Conservation (phyloP, 2,113 vertebrate species). For the Electrona antarctica region DNA sequence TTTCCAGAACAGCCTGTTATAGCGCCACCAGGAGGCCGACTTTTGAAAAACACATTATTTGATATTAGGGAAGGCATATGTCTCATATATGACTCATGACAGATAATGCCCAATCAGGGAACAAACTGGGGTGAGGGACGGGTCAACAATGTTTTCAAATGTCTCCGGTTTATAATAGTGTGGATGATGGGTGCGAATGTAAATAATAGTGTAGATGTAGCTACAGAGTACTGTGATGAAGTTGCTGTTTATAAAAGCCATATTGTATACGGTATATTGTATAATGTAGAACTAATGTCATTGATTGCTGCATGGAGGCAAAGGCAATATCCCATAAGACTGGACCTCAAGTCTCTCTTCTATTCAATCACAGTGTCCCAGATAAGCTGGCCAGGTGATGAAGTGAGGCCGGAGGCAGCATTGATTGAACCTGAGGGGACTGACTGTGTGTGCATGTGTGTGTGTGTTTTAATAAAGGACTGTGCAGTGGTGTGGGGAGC, state of each 20-base stretch:
- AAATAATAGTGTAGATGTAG: too few relatives aligned
- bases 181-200: too few relatives aligned
- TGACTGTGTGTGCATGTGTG: background rate
- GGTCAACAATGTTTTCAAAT: too few relatives aligned
- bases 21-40: too few relatives aligned
- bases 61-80: too few relatives aligned
- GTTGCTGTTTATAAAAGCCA: background rate
- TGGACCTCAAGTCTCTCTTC: background rate
- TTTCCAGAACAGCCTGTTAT: too few relatives aligned
- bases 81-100: too few relatives aligned
- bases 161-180: too few relatives aligned
- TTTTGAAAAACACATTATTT: too few relatives aligned
- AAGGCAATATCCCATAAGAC: background rate
- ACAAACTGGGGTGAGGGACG: too few relatives aligned
- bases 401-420: conserved; percentile 3
- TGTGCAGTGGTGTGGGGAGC: background rate
- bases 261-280: background rate
- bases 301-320: background rate
- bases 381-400: conserved; percentile 3
- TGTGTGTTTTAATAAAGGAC: conserved; percentile 13
- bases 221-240: too few relatives aligned
- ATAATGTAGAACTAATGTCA: background rate
- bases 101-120: too few relatives aligned
- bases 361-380: background rate
- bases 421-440: conserved; percentile 9